phyloP scores from a whole-genome alignment of 2,888 invertebrate genomes.

The Drosophila neotestacea region DNA sequence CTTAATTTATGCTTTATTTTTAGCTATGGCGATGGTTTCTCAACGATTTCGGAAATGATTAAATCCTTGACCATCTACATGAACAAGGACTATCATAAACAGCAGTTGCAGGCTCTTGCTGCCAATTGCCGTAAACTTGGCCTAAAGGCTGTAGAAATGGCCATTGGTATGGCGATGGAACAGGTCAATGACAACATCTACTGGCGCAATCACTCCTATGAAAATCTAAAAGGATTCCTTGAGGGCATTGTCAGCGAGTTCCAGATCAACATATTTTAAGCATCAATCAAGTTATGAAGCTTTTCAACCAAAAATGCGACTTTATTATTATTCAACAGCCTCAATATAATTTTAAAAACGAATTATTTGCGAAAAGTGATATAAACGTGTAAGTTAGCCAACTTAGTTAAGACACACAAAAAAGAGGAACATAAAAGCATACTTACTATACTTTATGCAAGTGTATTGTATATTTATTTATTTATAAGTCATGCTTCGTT shows the following conservation, averaged over 20 bases:
- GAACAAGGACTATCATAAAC: constrained; percentile 86
- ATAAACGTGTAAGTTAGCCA: constrained; percentile 82
- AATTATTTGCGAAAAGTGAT: constrained; percentile 83
- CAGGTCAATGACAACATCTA: constrained; percentile 85
- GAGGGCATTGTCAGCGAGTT: constrained; percentile 84
- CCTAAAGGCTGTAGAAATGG: constrained; percentile 81
- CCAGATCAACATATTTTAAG: constrained; percentile 83
- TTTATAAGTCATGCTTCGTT: constrained; percentile 56
- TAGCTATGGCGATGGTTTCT: constrained; percentile 87
- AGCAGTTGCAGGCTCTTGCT: constrained; percentile 83
- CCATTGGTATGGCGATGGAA: constrained; percentile 84
- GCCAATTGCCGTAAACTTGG: constrained; percentile 81
- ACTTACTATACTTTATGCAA: constrained; percentile 18
- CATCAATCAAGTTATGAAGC: constrained; percentile 32
- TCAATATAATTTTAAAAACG: constrained; percentile 73
- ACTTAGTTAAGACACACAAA: constrained; percentile 61
- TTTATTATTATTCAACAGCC: constrained; percentile 67
- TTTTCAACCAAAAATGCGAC: constrained; percentile 61
- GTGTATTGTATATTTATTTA: constrained; percentile 60
- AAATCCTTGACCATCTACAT: constrained; percentile 86
- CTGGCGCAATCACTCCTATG: constrained; percentile 84
- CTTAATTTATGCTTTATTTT: not conserved
- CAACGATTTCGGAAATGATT: constrained; percentile 86
- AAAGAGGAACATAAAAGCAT: not conserved
- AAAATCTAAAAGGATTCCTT: constrained; percentile 82